Conservation (phyloP, 2,113 vertebrate species). For the Thryonomys swinderianus region DNA sequence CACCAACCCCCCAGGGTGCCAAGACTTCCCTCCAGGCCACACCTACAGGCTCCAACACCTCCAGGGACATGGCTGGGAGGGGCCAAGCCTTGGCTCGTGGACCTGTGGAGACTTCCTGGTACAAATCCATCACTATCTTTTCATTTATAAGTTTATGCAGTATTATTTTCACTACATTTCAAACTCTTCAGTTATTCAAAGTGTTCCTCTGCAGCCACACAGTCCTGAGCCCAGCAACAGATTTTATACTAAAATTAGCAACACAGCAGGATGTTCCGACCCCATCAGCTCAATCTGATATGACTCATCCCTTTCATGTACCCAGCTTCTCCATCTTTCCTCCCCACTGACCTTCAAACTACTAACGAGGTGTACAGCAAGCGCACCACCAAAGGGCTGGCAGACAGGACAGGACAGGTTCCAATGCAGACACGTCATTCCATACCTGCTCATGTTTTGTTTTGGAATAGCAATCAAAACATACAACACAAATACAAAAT, state of each 20-base stretch:
- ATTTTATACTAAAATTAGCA: constrained; percentile 6
- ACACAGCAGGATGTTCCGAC: background rate
- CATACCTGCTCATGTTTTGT: background rate
- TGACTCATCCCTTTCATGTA: background rate
- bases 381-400: background rate
- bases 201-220: background rate
- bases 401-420: background rate
- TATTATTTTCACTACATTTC: background rate
- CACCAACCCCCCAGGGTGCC: too few relatives aligned
- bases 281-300: background rate
- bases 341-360: background rate
- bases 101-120: background rate
- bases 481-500: background rate
- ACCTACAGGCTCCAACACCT: background rate
- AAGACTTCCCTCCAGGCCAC: background rate
- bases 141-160: background rate
- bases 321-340: background rate
- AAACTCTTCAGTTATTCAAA: constrained; percentile 44
- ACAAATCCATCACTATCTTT: background rate
- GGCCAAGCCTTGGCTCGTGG: background rate
- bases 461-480: constrained; percentile 45
- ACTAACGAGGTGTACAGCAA: background rate
- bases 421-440: background rate
- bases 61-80: background rate
- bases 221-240: background rate